Evolutionary conservation across 2,113 vertebrate genomes (phyloP), one percentile per base, ranked within the genome.

Genomic region (Podiceps cristatus): DNA sequence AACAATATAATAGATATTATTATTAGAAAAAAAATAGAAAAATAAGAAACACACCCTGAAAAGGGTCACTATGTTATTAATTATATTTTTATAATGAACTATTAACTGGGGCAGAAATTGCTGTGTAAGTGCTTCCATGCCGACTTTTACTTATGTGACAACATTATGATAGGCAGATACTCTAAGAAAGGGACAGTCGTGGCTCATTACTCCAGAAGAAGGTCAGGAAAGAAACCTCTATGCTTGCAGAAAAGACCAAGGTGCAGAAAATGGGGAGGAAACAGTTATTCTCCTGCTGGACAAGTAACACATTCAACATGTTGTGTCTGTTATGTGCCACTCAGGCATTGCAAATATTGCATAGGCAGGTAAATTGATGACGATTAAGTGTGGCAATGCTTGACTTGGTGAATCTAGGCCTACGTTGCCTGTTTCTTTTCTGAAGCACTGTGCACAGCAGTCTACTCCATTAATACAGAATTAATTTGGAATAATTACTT

Each of bases 401-500:
- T 50, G 15, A 31, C 8, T 28, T 24, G 42, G 4, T 67, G 44
- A 90, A 55, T 13, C 4, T 15, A 25, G 5, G 13, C 35, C 29
- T 90, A 73, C 2, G 1, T 66, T 86, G 12, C 7, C 19, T 22
- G 20, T 24, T 76, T 87, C 56, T 67, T 44, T 82, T 16, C 23
- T 73, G 76, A 90, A 95, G n/a, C 60, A 55, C 52, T 90, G 45
- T 67, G 40, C 49, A 53, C 44, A 96, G 83, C 33, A 88, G 71
- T 92, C 69, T 96, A 94, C 59, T 31, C 42, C 80, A 37, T 85
- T 96, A 97, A 97, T 68, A 82, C 42, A 87, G 91, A 95, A 88
- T 94, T 93, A 97, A 95, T 95, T 93, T 94, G 13, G 88, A 96
- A 95, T 91, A 96, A 95, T 97, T 93, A 88, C 52, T 88, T 94